Evolutionary conservation across 2,113 vertebrate species (phyloP).

Genomic region (Callipepla squamata): DNA sequence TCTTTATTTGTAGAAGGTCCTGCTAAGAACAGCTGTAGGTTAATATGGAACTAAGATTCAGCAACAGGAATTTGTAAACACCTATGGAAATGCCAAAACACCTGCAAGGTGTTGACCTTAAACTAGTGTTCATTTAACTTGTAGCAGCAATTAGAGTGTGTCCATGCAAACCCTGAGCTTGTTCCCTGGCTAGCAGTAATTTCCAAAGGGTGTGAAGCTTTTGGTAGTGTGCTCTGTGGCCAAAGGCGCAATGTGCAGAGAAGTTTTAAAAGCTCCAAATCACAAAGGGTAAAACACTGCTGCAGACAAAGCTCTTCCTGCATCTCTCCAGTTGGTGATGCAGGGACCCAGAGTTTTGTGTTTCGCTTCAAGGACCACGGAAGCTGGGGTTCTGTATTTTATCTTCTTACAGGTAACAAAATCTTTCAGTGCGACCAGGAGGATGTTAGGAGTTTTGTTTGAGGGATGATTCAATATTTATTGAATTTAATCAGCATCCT

Average conservation of each 20-base stretch:
- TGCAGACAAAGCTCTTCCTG: not conserved
- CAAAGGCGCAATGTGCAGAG: not conserved
- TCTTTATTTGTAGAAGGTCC: not conserved
- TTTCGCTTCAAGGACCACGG: conserved; percentile 59
- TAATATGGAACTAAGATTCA: conserved; percentile 54
- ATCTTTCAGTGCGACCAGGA: not conserved
- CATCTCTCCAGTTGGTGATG: conserved; percentile 41
- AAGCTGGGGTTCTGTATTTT: conserved; percentile 61
- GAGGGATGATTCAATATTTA: not conserved
- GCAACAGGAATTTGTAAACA: conserved; percentile 46
- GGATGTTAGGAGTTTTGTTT: not conserved
- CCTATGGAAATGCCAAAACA: conserved; percentile 48
- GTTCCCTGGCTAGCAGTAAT: not conserved
- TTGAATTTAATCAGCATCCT: not conserved
- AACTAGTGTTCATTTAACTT: conserved; percentile 71
- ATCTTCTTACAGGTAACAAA: conserved; percentile 77
- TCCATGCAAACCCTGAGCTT: conserved; percentile 31
- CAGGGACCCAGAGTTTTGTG: conserved; percentile 19
- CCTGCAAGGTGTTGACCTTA: conserved; percentile 68
- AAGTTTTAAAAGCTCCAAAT: conserved; percentile 37
- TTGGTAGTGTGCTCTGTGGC: conserved; percentile 24
- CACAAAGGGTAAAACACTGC: not conserved
- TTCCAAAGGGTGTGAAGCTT: conserved; percentile 27
- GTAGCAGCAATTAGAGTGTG: conserved; percentile 34
- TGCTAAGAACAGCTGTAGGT: conserved; percentile 1